Percentiles rank a stretch among this genome's conserved stretches.
Conservation (phyloP, 1,140 invertebrate genomes). For the Manduca sexta region DNA sequence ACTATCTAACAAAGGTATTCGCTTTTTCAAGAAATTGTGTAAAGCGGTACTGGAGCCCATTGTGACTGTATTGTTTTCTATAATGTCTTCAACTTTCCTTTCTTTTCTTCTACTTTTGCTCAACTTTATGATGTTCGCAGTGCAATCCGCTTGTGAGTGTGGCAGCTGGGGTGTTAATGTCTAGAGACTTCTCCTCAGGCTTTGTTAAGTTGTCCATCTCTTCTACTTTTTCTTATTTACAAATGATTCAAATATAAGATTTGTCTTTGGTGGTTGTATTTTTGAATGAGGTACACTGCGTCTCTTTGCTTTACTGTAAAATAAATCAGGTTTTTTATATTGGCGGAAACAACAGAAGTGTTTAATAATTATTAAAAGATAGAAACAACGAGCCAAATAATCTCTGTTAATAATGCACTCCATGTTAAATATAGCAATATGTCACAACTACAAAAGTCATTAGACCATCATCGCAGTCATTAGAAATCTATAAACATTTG, state of each 20-base stretch:
- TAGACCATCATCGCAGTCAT: no score
- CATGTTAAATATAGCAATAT: no score
- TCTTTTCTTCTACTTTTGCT: no score
- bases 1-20: conserved; percentile 23
- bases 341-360: no score
- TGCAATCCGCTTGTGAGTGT: neutral
- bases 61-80: neutral
- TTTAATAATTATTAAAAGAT: no score
- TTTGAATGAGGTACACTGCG: conserved; percentile 37
- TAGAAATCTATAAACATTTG: no score
- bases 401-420: no score
- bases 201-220: no score
- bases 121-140: neutral
- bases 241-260: conserved; percentile 15
- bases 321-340: neutral
- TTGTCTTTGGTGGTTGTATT: conserved; percentile 5
- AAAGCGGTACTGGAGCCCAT: conserved; percentile 23
- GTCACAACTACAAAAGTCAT: no score
- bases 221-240: conserved; percentile 2
- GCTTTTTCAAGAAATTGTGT: conserved; percentile 38
- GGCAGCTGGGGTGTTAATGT: no score
- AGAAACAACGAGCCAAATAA: no score
- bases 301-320: conserved; percentile 48
- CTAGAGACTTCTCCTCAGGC: no score
- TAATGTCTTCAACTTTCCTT: neutral